Evolutionary conservation across 2,113 vertebrate genomes (phyloP), one percentile per base, ranked within the genome.

Genomic region (Pollachius pollachius): DNA sequence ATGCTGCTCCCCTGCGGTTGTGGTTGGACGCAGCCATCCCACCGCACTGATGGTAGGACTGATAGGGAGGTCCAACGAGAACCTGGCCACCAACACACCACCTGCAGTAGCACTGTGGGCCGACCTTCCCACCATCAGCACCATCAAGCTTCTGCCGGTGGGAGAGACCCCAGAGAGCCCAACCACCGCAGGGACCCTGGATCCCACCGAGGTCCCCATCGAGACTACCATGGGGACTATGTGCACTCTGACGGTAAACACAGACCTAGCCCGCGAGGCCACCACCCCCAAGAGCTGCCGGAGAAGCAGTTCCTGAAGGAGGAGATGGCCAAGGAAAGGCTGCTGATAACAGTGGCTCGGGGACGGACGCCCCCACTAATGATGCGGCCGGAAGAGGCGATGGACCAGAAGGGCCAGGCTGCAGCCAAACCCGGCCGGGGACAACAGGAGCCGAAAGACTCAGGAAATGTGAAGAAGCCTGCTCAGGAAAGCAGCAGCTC

Each of bases 321-420:
- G 27, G 85, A 87, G 61, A 85, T 88, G 75, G 83, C 41, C 19
- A 79, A 75, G 27, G 83, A 89, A 59, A 83, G 77, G 48, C 77
- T 90, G 78, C 81, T 88, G 19, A 89, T 89, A 5, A 89, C 88
- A 0, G 82, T 89, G 54, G 72, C 78, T 6, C 30, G 64, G 3
- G 77, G 72, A 62, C 73, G 18, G 12, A 62, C 70, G 0, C 59
- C 78, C 54, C 75, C 65, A 1, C 0, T 56, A n/a, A 65, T 12
- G 21, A 30, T 64, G 1, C 86, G 75, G 5, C 77, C 80, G 19
- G 76, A 83, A 52, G 11, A 5, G 1, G 65, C 30, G 1, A 75
- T 71, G 61, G 72, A 71, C 54, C 30, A n/a, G 27, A 78, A 70
- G 65, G 12, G 25, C 13, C 48, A 15, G 0, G 72, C 74, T 60